phyloP scores from a whole-genome alignment of 2,797 vertebrate species.

The Arremon brunneinucha region DNA sequence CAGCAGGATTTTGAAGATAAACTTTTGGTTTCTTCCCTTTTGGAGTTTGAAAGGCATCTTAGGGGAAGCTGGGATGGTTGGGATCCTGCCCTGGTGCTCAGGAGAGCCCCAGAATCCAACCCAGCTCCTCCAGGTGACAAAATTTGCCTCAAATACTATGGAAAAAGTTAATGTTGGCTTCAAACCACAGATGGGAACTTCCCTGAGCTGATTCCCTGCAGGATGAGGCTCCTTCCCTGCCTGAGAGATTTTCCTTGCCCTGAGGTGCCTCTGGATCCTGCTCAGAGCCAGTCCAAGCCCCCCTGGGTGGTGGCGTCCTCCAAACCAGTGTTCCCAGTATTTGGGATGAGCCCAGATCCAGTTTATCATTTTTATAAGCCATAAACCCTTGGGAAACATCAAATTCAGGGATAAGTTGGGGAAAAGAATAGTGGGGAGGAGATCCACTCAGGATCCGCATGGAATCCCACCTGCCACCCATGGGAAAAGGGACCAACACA shows the following conservation, averaged over 20 bases:
- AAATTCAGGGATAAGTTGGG: not conserved
- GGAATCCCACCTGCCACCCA: not conserved
- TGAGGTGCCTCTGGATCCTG: not conserved
- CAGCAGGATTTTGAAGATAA: too few species aligned
- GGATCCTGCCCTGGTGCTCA: not conserved
- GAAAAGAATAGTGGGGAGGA: not conserved
- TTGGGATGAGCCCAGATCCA: not conserved
- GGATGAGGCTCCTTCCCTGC: not conserved
- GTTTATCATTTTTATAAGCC: not conserved
- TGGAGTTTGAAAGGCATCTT: not conserved
- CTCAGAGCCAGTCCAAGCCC: not conserved
- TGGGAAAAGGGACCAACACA: not conserved
- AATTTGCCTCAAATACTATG: not conserved
- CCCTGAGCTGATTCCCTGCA: not conserved
- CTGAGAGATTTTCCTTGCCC: not conserved
- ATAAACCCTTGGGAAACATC: not conserved
- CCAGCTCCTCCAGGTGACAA: not conserved
- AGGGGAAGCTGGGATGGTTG: not conserved
- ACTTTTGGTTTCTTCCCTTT: not conserved
- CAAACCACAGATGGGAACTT: fast-evolving
- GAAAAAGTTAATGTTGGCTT: not conserved
- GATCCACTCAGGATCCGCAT: fast-evolving
- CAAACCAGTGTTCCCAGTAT: fast-evolving
- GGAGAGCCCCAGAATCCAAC: not conserved
- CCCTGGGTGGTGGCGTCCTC: not conserved